A percentile compares a stretch with the other conserved stretches of the same genome.
These are phyloP conservation scores for Lordiphosa andalusiaca DNA, from an alignment of 2,888 invertebrate genomes.

Conservation along the genomic window DNA sequence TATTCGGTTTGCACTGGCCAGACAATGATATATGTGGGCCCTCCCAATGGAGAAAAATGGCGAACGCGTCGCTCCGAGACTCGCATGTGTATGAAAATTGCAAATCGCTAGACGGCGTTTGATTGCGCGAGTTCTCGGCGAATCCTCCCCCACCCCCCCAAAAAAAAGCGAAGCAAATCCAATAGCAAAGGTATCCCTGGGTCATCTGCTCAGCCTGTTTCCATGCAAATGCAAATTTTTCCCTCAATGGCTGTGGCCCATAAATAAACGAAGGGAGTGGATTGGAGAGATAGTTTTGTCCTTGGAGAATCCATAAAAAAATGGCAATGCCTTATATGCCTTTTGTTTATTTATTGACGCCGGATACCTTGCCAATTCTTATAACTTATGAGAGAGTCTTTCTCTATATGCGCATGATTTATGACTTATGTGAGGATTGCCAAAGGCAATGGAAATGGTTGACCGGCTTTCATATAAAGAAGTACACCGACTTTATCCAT, in stretches of 20 bases:
- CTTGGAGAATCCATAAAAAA: conserved; percentile 47
- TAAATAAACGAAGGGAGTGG: conserved; percentile 53
- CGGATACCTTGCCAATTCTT: conserved; percentile 65
- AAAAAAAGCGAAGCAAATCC: not conserved
- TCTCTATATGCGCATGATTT: conserved; percentile 42
- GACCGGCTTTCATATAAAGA: conserved; percentile 6
- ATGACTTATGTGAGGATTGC: conserved; percentile 46
- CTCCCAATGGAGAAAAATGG: conserved; percentile 31
- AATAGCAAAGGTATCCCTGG: not conserved
- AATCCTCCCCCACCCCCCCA: too few species aligned
- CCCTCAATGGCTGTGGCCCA: conserved; percentile 39
- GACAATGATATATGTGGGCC: conserved; percentile 68
- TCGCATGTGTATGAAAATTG: conserved; percentile 71
- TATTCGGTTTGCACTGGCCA: conserved; percentile 49
- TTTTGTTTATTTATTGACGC: conserved; percentile 71
- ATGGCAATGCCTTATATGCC: conserved; percentile 53
- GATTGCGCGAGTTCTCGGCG: conserved; percentile 65
- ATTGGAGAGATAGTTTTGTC: conserved; percentile 54
- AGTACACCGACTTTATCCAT: not conserved
- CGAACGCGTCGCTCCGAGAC: conserved; percentile 51
- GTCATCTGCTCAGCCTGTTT: conserved; percentile 51
- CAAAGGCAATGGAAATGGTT: conserved; percentile 21
- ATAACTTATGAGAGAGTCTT: conserved; percentile 61
- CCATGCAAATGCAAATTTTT: conserved; percentile 60
- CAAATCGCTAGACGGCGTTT: conserved; percentile 73